Base-by-base conservation (phyloP, 2,797 vertebrate species). In the Anabacerthia variegaticeps region DNA sequence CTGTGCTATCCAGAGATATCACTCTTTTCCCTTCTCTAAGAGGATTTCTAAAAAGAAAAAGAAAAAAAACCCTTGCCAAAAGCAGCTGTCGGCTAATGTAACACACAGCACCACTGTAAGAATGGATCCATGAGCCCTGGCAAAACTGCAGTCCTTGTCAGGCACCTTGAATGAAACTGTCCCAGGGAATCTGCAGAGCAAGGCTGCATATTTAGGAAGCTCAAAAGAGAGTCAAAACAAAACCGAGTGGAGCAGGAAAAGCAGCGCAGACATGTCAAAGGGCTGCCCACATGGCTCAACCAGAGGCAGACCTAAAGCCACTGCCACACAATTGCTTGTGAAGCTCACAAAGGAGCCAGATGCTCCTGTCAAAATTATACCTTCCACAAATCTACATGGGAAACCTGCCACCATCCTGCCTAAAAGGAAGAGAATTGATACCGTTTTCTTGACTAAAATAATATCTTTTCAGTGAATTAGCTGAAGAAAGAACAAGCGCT, bases 301-400 rank as follows among this genome's bases (percentile, higher is more conserved):
- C 88, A 88, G 93, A 75, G 68, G 72, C 94, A 9, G 8, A 81
- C 96, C 96, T 62, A 94, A 96, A 94, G 93, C 94, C 91, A 95
- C 78, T 9, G 86, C 92, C 91, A 79, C 85, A 94, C 94, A 95
- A 96, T 96, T 93, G 81, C 82, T 92, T 91, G 66, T 74, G 95
- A 95, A 92, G 54, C 88, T 96, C 85, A 96, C 97, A 97, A 97
- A 97, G 92, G 92, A 91, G 54, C 93, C 97, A 97, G 95, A 97
- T 97, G 96, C 94, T 97, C 90, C 95, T 92, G 91, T 89, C 95
- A 95, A 85, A 95, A 96, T 85, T 92, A 65, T 95, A 96, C 86
- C 93, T 97, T 96, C 92, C 55, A 23, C 74, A 90, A 92, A 94
- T 85, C 96, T 96, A 96, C 95, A 97, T 94, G 89, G 95, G 96